These are phyloP conservation scores for Chrysina gloriosa DNA, from an alignment of 2,888 invertebrate genomes.

Conservation along the genomic window DNA sequence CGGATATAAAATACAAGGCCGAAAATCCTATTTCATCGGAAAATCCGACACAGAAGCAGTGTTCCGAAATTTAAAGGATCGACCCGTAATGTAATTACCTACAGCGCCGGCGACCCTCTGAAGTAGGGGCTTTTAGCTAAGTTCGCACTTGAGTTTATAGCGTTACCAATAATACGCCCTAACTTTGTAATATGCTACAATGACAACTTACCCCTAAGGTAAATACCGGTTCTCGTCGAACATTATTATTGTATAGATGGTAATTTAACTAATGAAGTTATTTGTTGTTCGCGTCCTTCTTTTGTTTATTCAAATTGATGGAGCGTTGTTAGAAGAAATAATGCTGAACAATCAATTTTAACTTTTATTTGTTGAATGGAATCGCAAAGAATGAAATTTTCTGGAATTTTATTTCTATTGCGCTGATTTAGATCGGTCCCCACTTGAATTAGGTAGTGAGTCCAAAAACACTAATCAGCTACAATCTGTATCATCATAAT, in stretches of 20 bases:
- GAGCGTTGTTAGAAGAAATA: background rate
- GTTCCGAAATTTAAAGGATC: conserved; percentile 55
- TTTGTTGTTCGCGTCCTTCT: background rate
- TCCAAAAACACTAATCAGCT: too few species aligned
- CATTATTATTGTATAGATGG: conserved; percentile 39
- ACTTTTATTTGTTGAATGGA: too few species aligned
- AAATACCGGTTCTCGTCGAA: conserved; percentile 44
- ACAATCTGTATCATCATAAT: too few species aligned
- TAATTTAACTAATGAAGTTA: conserved; percentile 39
- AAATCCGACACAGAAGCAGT: conserved; percentile 44
- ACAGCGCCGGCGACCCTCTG: conserved; percentile 57
- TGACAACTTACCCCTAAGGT: conserved; percentile 50
- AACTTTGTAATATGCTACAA: conserved; percentile 47
- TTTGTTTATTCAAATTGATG: background rate
- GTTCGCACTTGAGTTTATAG: conserved; percentile 60
- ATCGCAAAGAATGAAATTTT: too few species aligned
- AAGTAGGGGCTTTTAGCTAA: conserved; percentile 60
- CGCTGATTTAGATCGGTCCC: too few species aligned
- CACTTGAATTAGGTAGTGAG: too few species aligned
- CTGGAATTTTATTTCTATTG: too few species aligned
- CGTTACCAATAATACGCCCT: conserved; percentile 60
- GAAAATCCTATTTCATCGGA: conserved; percentile 50
- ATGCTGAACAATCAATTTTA: too few species aligned
- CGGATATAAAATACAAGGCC: conserved; percentile 48
- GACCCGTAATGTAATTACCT: conserved; percentile 60